Evolutionary conservation across 2,888 invertebrate genomes (phyloP), one percentile per base, ranked within the genome.

Genomic region (Pyralis farinalis): DNA sequence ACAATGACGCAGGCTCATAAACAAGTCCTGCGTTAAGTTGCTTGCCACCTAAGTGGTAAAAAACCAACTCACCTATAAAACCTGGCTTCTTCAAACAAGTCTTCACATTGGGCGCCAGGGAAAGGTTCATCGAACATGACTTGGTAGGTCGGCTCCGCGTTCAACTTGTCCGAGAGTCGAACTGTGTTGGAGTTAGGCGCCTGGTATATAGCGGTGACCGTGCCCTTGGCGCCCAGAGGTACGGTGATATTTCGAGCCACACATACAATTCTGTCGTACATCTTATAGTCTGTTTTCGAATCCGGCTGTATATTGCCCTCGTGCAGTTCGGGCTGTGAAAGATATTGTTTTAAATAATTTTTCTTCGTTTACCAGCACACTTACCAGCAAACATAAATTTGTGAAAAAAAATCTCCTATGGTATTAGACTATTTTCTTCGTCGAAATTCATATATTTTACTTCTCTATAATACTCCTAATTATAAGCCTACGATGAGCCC

Each of bases 251-350:
- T 92, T 22, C 92, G 91, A 21, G 94, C 90, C 0, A 95, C 93
- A 64, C 94, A 93, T 3, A 98, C 93, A 33, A 99, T 93, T 37
- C 98, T 91, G 83, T 99, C 98, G 62, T 95, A 93, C 45, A 98
- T 69, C 46, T 85, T 67, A 79, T 91, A 95, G 38, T 90, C 90
- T 0, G 93, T 91, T 6, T 82, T 85, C 0, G 91, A 81, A 75
- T 97, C 97, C 0, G 97, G 95, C 5, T 91, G 72, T 27, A 91
- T 67, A 56, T 91, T 91, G 38, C 91, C 55, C 86, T 91, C 64
- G 80, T 91, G 71, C 38, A 88, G 67, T 28, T 89, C 87, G 35
- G 85, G 71, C 90, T 90, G 58, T 1, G 25, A n/a, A 25, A 4
- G n/a, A 25, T 25, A 25, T 25, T n/a, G 1, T 3, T 12, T n/a